A percentile compares a stretch with the other conserved stretches of the same genome.
Conservation (phyloP, 2,113 vertebrate genomes). For the Tragelaphus buxtoni region DNA sequence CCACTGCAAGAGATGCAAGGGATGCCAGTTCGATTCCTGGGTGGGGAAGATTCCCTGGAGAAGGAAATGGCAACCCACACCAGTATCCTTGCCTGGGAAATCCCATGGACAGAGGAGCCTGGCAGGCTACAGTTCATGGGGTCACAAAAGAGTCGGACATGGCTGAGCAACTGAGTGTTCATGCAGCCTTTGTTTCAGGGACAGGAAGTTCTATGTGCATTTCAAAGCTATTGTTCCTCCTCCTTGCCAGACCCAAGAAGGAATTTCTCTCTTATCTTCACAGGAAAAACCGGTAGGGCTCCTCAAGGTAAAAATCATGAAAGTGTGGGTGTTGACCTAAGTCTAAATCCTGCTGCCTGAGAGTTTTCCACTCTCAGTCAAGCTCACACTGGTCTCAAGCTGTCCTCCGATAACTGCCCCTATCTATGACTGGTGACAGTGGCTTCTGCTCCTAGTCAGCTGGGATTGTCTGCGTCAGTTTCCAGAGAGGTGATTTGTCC, state of each 20-base stretch:
- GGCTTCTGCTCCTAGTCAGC: neutral
- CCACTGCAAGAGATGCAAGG: neutral
- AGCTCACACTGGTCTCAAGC: neutral
- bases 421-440: neutral
- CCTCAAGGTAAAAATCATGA: neutral
- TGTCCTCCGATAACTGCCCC: too few species aligned
- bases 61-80: neutral
- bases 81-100: neutral
- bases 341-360: neutral
- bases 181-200: neutral
- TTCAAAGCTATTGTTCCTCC: neutral
- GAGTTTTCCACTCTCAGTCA: neutral
- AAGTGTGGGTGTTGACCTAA: neutral
- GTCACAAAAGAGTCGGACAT: neutral
- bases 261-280: neutral
- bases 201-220: neutral
- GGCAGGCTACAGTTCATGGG: neutral
- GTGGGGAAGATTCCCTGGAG: neutral
- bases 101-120: neutral
- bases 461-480: neutral
- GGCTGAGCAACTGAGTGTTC: neutral
- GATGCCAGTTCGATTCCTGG: fast-evolving
- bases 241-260: neutral
- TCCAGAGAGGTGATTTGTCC: neutral
- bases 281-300: neutral